Base-by-base conservation (phyloP, 2,113 vertebrate species). In the Limanda limanda region DNA sequence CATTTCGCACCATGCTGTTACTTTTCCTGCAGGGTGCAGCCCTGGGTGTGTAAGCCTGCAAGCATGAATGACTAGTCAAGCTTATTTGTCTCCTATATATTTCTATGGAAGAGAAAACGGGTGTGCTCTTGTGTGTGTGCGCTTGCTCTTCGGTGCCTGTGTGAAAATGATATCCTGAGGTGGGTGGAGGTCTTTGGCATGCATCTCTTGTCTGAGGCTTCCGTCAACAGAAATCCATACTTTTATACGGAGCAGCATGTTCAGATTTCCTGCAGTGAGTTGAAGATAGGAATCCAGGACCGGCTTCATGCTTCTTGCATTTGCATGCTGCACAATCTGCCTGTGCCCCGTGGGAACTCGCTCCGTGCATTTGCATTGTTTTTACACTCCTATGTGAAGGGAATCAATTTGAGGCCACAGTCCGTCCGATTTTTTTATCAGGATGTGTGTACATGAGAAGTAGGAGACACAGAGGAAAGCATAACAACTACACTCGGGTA, bases 241-340 rank as follows among this genome's bases (percentile, higher is more conserved):
- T 52, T 79, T 74, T 84, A 47, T 82, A 58, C 61, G 71, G 47
- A 77, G 79, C 81, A 51, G 74, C 70, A 58, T 76, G 52, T 83
- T 90, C 65, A 76, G 76, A 64, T 12, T 68, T 37, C 56, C 72
- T 78, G 66, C 59, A 68, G 51, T 60, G 67, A 69, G 65, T 52
- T 83, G 48, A 74, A 71, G 73, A 10, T 51, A 17, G 10, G n/a
- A 76, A 67, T 74, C 73, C 68, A 79, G 79, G 64, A 84, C 65
- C 67, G 13, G 74, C 79, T 82, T 86, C 76, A 82, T 87, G 89
- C 86, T 74, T 83, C 59, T 40, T 54, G 74, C 81, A 81, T 92
- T 90, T 86, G 78, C 88, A 93, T 91, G 91, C 88, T 73, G 88
- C 90, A 84, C 89, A 90, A 87, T 89, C 74, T 87, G 76, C 79